A percentile compares a stretch with the other conserved stretches of the same genome.
Evolutionary conservation across 2,113 vertebrate species (phyloP).

Genomic region (Archilochus colubris): DNA sequence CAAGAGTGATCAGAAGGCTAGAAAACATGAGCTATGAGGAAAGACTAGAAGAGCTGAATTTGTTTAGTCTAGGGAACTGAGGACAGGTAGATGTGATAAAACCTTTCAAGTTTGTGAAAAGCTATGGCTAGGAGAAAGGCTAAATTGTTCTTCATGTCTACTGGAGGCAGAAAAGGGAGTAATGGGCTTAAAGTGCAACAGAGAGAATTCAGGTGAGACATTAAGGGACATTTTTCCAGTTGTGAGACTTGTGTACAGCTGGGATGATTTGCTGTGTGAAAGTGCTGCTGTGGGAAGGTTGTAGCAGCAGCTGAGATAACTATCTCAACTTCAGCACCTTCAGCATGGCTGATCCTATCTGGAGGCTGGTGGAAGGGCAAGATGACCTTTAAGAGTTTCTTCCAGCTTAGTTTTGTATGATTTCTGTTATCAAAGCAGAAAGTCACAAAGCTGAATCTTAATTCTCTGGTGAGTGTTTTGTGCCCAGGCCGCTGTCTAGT

Average conservation of each 20-base stretch:
- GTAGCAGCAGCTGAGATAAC: background rate
- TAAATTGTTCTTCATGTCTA: background rate
- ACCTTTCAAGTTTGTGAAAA: background rate
- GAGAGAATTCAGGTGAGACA: background rate
- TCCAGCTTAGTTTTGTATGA: background rate
- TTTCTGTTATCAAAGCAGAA: background rate
- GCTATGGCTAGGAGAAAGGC: background rate
- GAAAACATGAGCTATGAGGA: constrained; percentile 24
- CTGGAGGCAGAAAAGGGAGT: background rate
- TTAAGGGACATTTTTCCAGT: background rate
- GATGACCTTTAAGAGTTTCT: background rate
- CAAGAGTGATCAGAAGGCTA: background rate
- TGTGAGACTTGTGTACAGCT: background rate
- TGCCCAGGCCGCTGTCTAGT: background rate
- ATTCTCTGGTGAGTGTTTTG: background rate
- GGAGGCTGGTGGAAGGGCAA: background rate
- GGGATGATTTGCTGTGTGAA: background rate
- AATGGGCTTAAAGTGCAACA: background rate
- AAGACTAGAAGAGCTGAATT: constrained; percentile 14
- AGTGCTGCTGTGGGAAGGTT: background rate
- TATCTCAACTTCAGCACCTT: background rate
- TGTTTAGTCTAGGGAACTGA: constrained; percentile 52
- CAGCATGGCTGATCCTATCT: background rate
- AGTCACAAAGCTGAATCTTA: background rate
- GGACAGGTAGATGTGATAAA: background rate